Percentiles rank a stretch among this genome's conserved stretches.
Evolutionary conservation across 2,797 vertebrate species (phyloP).

Genomic region (Xyrichtys novacula): DNA sequence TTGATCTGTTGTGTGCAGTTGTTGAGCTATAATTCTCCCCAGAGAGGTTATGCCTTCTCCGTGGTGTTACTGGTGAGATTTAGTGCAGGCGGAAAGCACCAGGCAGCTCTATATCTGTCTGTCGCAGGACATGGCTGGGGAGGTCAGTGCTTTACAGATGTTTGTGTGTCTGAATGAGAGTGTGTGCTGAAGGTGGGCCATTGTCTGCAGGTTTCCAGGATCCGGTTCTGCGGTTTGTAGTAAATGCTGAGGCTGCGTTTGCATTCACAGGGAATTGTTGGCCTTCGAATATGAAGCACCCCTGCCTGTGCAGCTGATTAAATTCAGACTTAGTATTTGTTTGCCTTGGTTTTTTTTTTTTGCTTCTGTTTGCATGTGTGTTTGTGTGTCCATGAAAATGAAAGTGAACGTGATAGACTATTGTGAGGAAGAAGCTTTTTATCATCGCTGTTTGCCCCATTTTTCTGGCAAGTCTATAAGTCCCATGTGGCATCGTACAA

Average conservation of each 20-base stretch:
- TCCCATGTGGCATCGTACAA: conserved; percentile 27
- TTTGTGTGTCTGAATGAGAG: conserved; percentile 31
- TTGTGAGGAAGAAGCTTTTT: conserved; percentile 31
- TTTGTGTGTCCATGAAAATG: conserved; percentile 10
- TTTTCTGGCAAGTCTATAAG: conserved; percentile 32
- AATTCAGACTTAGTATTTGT: conserved; percentile 2
- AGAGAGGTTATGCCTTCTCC: conserved; percentile 45
- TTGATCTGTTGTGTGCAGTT: conserved; percentile 49
- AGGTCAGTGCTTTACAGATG: conserved; percentile 45
- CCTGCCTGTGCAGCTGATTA: conserved; percentile 29
- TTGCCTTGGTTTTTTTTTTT: not conserved
- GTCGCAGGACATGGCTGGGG: conserved; percentile 59
- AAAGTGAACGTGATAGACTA: conserved; percentile 23
- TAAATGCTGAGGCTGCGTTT: conserved; percentile 44
- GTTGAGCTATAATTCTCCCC: conserved; percentile 45
- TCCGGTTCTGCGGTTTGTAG: conserved; percentile 20
- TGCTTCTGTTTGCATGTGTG: not conserved
- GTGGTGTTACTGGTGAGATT: conserved; percentile 51
- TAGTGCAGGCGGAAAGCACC: conserved; percentile 44
- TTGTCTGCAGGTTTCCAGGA: conserved; percentile 37
- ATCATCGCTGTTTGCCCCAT: conserved; percentile 40
- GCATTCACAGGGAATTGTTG: conserved; percentile 31
- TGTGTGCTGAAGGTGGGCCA: conserved; percentile 31
- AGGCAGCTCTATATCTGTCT: conserved; percentile 56
- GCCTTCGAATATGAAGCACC: conserved; percentile 25